These are phyloP conservation scores for Orientallactaga sibirica DNA, from an alignment of 2,797 vertebrate species.

Conservation along the genomic window DNA sequence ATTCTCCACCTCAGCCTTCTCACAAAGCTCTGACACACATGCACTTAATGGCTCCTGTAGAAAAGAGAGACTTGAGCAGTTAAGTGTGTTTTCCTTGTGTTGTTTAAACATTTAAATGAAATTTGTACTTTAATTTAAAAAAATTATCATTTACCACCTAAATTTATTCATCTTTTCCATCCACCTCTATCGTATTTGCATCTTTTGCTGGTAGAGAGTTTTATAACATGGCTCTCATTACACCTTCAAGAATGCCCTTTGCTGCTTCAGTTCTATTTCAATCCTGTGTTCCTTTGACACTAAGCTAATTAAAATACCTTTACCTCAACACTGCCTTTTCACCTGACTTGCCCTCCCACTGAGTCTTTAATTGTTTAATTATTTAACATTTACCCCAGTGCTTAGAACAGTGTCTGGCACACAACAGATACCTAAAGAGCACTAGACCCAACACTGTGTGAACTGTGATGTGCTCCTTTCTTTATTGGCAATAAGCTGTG, in stretches of 20 bases:
- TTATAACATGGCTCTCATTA: neutral
- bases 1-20: neutral
- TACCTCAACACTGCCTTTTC: neutral
- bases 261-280: neutral
- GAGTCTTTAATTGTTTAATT: neutral
- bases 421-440: neutral
- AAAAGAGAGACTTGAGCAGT: neutral
- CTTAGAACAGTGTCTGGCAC: neutral
- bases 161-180: neutral
- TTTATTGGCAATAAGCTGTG: neutral
- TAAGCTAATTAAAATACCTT: neutral
- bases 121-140: slow-evolving; percentile 5
- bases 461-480: neutral
- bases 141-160: neutral
- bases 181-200: neutral
- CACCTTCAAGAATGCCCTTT: neutral
- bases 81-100: neutral
- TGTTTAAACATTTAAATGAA: slow-evolving; percentile 42
- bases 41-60: neutral
- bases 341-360: neutral
- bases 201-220: neutral
- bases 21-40: neutral
- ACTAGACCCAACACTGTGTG: neutral
- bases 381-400: neutral
- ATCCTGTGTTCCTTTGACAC: neutral